Conservation (phyloP, 2,888 invertebrate species). For the Abrostola tripartita region DNA sequence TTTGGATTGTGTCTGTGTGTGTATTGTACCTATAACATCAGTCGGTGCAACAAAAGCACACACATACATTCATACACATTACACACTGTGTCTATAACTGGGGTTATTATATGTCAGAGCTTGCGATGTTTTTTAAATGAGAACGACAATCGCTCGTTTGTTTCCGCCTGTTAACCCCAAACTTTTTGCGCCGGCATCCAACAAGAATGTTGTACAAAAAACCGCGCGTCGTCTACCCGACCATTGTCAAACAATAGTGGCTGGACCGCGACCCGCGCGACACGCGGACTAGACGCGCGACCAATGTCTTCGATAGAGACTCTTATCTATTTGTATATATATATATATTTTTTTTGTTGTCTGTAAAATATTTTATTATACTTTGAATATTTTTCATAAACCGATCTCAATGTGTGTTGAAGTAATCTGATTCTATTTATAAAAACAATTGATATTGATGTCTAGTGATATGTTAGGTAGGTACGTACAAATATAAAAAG, state of each 20-base stretch:
- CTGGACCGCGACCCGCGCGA: constrained; percentile 18
- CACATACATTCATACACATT: no score
- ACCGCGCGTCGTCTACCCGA: constrained; percentile 18
- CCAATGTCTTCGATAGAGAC: not conserved
- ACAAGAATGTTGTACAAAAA: constrained; percentile 49
- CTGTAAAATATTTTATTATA: not conserved
- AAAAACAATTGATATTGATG: no score
- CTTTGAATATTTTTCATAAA: not conserved
- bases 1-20: no score
- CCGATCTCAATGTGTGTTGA: not conserved
- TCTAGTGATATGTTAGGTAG: no score
- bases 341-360: not conserved
- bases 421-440: not conserved
- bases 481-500: no score
- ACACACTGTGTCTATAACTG: no score
- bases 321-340: not conserved
- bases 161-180: constrained; percentile 47
- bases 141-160: constrained; percentile 39
- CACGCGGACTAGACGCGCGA: constrained; percentile 10
- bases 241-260: constrained; percentile 44
- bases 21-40: not conserved
- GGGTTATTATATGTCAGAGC: constrained; percentile 11
- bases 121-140: constrained; percentile 40
- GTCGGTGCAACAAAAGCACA: not conserved
- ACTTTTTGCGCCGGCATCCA: constrained; percentile 44